phyloP scores from a whole-genome alignment of 2,888 invertebrate genomes.

The Neoscelio sp. region DNA sequence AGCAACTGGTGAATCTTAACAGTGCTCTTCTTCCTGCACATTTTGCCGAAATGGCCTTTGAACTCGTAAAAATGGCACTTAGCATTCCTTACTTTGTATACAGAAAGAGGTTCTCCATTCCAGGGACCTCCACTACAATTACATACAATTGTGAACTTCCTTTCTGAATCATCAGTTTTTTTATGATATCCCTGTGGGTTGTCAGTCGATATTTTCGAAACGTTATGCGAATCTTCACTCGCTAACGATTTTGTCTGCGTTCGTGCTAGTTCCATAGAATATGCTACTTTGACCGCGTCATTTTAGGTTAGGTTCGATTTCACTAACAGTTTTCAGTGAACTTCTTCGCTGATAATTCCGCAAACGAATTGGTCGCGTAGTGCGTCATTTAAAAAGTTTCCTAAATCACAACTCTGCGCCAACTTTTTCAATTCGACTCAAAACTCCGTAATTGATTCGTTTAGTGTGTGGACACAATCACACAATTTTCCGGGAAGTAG shows the following conservation, averaged over 20 bases:
- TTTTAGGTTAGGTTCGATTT: neutral
- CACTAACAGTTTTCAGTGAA: neutral
- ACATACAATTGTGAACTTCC: no score
- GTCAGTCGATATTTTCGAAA: no score
- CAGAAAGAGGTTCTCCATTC: neutral
- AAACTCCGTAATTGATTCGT: neutral
- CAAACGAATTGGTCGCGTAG: neutral
- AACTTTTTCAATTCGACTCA: neutral
- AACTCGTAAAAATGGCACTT: conserved; percentile 6
- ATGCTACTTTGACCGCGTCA: neutral
- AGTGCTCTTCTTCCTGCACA: conserved; percentile 21
- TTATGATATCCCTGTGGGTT: no score
- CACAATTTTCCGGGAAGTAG: no score
- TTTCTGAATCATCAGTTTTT: no score
- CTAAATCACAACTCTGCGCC: neutral
- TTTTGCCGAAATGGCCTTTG: conserved; percentile 40
- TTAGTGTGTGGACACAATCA: no score
- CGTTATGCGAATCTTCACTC: neutral
- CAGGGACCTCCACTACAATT: conserved; percentile 9
- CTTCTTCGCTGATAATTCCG: neutral
- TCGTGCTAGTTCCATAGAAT: neutral
- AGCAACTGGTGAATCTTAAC: neutral
- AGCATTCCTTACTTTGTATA: conserved; percentile 27
- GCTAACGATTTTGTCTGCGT: neutral
- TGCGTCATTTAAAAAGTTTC: neutral